Percentiles rank a stretch among this genome's conserved stretches.
phyloP scores from a whole-genome alignment of 2,113 vertebrate species.

The Melanotaenia duboulayi region DNA sequence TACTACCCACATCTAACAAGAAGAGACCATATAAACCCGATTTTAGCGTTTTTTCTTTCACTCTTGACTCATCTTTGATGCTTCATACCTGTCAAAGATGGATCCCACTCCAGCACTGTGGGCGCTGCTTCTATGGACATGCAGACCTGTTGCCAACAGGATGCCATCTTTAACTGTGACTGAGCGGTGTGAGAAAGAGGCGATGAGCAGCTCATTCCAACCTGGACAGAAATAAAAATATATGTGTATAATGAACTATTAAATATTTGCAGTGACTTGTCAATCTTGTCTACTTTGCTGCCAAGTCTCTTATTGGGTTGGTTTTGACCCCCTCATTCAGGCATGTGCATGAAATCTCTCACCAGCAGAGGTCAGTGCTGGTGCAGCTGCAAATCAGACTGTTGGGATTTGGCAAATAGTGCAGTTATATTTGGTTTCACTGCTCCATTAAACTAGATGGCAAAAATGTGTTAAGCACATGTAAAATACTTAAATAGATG shows the following conservation, averaged over 20 bases:
- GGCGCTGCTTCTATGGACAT: conserved; percentile 94
- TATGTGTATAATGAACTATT: neutral
- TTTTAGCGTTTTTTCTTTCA: too few species aligned
- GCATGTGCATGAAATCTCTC: conserved; percentile 26
- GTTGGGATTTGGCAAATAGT: conserved; percentile 46
- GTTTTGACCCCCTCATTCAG: neutral
- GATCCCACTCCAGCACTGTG: conserved; percentile 96
- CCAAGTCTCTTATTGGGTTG: neutral
- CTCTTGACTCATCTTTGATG: neutral
- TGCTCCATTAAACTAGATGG: conserved; percentile 61
- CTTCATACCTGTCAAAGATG: conserved; percentile 91
- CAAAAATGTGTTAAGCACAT: conserved; percentile 38
- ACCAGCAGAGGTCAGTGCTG: conserved; percentile 69
- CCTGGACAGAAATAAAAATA: conserved; percentile 77
- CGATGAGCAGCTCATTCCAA: conserved; percentile 96
- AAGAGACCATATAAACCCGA: too few species aligned
- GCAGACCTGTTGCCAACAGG: conserved; percentile 92
- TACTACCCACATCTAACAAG: too few species aligned
- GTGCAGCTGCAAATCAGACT: conserved; percentile 13
- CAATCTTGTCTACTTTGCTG: neutral
- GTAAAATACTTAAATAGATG: conserved; percentile 48
- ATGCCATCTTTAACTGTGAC: conserved; percentile 96
- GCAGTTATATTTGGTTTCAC: conserved; percentile 62
- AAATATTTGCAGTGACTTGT: neutral
- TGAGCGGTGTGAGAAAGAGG: conserved; percentile 95